Percentiles rank a stretch among this genome's conserved stretches.
phyloP scores from a whole-genome alignment of 2,888 invertebrate genomes.

The Acanthacorydalis orientalis region DNA sequence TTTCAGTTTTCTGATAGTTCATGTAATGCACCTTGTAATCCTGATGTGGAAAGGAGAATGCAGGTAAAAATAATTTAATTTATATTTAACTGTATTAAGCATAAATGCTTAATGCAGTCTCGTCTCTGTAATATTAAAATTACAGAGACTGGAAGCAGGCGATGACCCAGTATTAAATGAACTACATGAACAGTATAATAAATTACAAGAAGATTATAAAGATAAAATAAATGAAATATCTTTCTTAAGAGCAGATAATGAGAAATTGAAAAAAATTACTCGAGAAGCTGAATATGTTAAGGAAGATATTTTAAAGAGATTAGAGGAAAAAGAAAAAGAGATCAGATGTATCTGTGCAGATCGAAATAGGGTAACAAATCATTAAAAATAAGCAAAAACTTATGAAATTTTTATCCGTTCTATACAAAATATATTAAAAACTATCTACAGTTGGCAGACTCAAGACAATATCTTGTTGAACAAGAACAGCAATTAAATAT shows the following conservation, averaged over 20 bases:
- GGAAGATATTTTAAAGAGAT: slow-evolving; percentile 38
- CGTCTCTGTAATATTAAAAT: no score
- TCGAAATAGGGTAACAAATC: slow-evolving; percentile 18
- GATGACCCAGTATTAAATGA: slow-evolving; percentile 39
- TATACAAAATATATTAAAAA: no score
- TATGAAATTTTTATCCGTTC: no score
- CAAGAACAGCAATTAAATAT: slow-evolving; percentile 36
- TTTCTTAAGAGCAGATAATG: slow-evolving; percentile 30
- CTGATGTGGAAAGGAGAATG: slow-evolving; percentile 16
- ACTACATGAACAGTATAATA: slow-evolving; percentile 39
- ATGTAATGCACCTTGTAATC: slow-evolving; percentile 30
- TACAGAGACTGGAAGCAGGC: no score
- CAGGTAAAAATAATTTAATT: background rate
- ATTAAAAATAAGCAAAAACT: background rate
- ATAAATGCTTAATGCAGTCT: no score
- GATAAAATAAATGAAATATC: slow-evolving; percentile 49
- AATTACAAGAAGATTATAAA: slow-evolving; percentile 49
- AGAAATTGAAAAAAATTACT: slow-evolving; percentile 27
- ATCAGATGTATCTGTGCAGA: slow-evolving; percentile 25
- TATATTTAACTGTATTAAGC: background rate
- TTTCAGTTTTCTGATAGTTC: slow-evolving; percentile 18
- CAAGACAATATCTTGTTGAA: slow-evolving; percentile 22
- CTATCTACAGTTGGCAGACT: no score
- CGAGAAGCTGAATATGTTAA: slow-evolving; percentile 27
- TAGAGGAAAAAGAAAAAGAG: slow-evolving; percentile 38